Evolutionary conservation across 2,888 invertebrate genomes (phyloP).

Genomic region (Brachyptera putata): DNA sequence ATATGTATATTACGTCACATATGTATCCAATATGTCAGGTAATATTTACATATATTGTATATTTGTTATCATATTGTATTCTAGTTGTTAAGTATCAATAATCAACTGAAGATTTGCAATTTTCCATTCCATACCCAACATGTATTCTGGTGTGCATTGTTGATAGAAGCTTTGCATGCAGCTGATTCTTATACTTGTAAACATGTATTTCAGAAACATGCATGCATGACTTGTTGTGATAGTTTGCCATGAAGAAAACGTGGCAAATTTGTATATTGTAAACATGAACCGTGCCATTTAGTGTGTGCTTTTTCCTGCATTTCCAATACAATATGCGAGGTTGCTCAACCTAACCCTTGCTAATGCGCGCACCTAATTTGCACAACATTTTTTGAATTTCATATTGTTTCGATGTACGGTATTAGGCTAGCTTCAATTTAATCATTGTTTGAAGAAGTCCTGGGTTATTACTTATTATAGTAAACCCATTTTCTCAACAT

Average conservation of each 20-base stretch:
- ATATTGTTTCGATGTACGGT: no score
- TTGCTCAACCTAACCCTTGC: no score
- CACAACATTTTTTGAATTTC: no score
- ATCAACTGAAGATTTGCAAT: constrained; percentile 22
- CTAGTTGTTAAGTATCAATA: constrained; percentile 22
- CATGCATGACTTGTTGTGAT: constrained; percentile 21
- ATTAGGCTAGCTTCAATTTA: no score
- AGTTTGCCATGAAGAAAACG: constrained; percentile 19
- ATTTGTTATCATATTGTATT: constrained; percentile 32
- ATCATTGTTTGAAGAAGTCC: no score
- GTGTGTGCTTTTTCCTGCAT: constrained; percentile 18
- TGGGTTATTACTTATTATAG: no score
- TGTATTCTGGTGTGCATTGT: constrained; percentile 17
- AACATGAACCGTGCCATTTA: constrained; percentile 8
- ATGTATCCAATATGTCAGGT: not conserved
- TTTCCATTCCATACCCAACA: constrained; percentile 30
- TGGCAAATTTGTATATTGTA: constrained; percentile 17
- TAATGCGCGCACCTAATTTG: no score
- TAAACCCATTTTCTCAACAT: no score
- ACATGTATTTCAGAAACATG: not conserved
- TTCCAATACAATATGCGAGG: no score
- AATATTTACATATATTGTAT: constrained; percentile 27
- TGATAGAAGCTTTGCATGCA: not conserved
- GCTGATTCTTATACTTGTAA: constrained; percentile 2
- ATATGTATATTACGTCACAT: not conserved